These are phyloP conservation scores for Neolamprologus sp. DNA, from an alignment of 2,113 vertebrate species.

Conservation along the genomic window DNA sequence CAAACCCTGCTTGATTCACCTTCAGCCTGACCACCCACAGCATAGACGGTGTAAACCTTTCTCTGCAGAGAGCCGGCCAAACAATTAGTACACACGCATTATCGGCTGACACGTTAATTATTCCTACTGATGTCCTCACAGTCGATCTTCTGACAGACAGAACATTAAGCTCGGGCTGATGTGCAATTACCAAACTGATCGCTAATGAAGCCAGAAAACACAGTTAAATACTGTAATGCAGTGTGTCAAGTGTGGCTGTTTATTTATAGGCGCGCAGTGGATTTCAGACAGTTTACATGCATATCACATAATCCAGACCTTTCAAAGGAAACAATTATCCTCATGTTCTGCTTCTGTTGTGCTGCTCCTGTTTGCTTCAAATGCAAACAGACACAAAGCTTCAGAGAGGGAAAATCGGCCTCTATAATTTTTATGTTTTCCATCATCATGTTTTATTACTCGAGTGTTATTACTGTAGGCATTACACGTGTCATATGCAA, in stretches of 20 bases:
- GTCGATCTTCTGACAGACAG: neutral
- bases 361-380: neutral
- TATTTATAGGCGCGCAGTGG: neutral
- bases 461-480: neutral
- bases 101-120: conserved; percentile 10
- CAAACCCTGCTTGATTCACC: neutral
- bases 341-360: neutral
- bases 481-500: neutral
- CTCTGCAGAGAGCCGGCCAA: neutral
- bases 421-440: neutral
- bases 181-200: neutral
- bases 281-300: neutral
- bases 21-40: neutral
- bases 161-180: conserved; percentile 7
- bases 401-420: neutral
- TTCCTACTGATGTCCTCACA: neutral
- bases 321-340: neutral
- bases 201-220: conserved; percentile 22
- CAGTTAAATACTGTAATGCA: neutral
- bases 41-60: neutral
- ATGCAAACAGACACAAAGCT: neutral
- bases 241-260: neutral
- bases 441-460: neutral
- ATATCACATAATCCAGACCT: neutral
- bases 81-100: neutral